These are phyloP conservation scores for Trichogramma dendrolimi DNA, from an alignment of 2,888 invertebrate genomes.

Conservation along the genomic window DNA sequence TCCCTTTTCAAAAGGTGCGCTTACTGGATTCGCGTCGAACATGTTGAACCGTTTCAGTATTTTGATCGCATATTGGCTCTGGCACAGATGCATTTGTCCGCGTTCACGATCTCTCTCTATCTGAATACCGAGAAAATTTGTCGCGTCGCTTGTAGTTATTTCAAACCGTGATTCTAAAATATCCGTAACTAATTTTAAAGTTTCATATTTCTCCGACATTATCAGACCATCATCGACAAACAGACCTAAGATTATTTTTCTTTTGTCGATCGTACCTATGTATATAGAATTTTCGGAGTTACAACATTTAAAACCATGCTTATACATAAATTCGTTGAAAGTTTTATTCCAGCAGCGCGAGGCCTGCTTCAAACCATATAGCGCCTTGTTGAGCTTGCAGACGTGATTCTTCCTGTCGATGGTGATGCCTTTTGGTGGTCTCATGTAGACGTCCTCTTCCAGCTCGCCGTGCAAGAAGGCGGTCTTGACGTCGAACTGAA, in stretches of 20 bases:
- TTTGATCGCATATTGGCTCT: not conserved
- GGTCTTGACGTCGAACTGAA: conserved; percentile 4
- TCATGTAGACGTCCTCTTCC: not conserved
- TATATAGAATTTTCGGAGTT: conserved; percentile 5
- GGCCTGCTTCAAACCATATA: conserved; percentile 3
- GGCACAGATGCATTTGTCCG: not conserved
- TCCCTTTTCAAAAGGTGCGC: not conserved
- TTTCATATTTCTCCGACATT: not conserved
- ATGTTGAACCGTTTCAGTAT: conserved; percentile 1
- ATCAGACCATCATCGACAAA: conserved; percentile 12
- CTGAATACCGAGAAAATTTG: conserved; percentile 3
- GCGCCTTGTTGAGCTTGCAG: not conserved
- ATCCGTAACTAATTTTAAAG: not conserved
- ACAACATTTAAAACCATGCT: conserved; percentile 1
- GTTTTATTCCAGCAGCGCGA: conserved; percentile 4
- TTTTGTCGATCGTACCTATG: not conserved
- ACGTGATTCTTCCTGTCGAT: not conserved
- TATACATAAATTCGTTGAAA: not conserved
- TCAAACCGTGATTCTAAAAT: not conserved
- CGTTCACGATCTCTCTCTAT: not conserved
- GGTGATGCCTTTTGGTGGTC: not conserved
- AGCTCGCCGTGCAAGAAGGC: conserved; percentile 1
- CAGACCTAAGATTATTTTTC: not conserved
- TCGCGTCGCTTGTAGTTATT: conserved; percentile 6
- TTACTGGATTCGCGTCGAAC: not conserved